Evolutionary conservation across 1,140 invertebrate genomes (phyloP), one percentile per base, ranked within the genome.

Genomic region (Watersipora subatra): DNA sequence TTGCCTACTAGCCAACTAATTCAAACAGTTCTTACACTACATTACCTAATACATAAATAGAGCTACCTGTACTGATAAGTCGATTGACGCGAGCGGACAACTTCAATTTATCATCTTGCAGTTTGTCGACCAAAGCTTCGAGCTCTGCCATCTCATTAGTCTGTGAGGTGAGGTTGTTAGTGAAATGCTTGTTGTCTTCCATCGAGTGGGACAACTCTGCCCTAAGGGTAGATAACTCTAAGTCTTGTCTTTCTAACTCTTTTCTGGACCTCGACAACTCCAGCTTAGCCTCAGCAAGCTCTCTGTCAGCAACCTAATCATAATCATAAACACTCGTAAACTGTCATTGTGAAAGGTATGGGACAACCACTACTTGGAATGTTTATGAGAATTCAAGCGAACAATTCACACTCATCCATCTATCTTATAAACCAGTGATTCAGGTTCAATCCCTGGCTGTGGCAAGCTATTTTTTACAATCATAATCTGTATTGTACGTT

Each of bases 31-130:
- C n/a, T n/a, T n/a, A n/a, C n/a, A n/a, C n/a, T n/a, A n/a, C n/a
- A n/a, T n/a, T n/a, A n/a, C n/a, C n/a, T n/a, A n/a, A n/a, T n/a
- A n/a, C n/a, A n/a, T n/a, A n/a, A n/a, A n/a, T n/a, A n/a, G n/a
- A n/a, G n/a, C n/a, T 67, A 80, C 77, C 78, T 69, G 76, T 78
- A 22, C 74, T 69, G 57, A 72, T 75, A 2, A 79, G 70, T 69
- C 78, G 78, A 61, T 74, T 76, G 58, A 75, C 70, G 56, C 76
- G 67, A 62, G 75, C 71, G 46, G 68, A 73, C 1, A 81, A 70
- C 57, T 74, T 69, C 64, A 73, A 70, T 66, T 81, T 81, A 59
- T 81, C 79, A 57, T 78, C 77, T 34, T 75, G 73, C 2, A 78
- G 66, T 66, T 74, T 72, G 61, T 78, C 75, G 24, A 78, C 64